Evolutionary conservation across 2,113 vertebrate species (phyloP), one percentile per base, ranked within the genome.

Genomic region (Nycticebus coucang): DNA sequence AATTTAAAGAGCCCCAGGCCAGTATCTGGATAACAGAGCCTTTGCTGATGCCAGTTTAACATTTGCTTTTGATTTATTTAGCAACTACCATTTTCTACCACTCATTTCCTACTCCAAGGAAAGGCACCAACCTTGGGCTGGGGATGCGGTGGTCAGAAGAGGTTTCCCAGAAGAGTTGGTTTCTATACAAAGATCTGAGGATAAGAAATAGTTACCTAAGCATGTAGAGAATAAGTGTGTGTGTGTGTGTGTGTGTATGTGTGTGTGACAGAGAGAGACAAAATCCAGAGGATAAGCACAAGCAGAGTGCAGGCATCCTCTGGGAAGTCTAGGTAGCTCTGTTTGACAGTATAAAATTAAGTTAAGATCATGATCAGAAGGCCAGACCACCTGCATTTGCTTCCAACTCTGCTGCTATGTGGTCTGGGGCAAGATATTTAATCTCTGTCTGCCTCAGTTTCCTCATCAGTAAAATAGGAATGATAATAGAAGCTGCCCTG

Each of bases 1-100:
- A 84, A 64, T 87, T 95, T 53, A 87, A 96, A 90, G 66, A 84
- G 66, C 60, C 74, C 12, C 33, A 93, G 81, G 18, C 57, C 12
- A 24, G 33, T 66, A 92, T 86, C 45, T 87, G 37, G 75, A 85
- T 71, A 75, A 17, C 9, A 35, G 59, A 21, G 60, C 45, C 45
- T 92, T 62, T 86, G 68, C 30, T 83, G 26, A 53, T 79, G 59
- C 24, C 71, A 35, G 72, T 93, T 66, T 35, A 68, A 87, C 33
- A 37, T 64, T 71, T 50, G 19, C 18, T 12, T 72, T 85, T 55
- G 30, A 59, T 93, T 92, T 87, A 93, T 80, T 93, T 50, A 79
- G 60, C 41, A 87, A 21, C n/a, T n/a, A 35, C 50, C 18, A 55
- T 85, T 13, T 1, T 45, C 8, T 24, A 12, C 45, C 17, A 28